A percentile compares a stretch with the other conserved stretches of the same genome.
Evolutionary conservation across 2,888 invertebrate genomes (phyloP).

Genomic region (Gastrophysa polygoni): DNA sequence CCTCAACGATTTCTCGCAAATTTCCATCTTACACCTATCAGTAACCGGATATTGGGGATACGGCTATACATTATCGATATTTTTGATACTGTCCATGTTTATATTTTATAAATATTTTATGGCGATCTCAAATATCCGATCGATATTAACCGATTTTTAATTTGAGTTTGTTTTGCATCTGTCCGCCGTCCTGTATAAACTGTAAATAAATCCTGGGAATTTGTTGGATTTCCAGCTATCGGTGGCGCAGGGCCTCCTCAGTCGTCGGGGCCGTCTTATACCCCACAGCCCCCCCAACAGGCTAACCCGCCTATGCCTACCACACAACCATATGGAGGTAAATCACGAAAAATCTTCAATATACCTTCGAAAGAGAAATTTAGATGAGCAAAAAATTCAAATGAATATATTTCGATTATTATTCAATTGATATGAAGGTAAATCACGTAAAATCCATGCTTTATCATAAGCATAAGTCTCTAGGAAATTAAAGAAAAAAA

Average conservation of each 20-base stretch:
- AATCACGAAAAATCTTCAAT: slow-evolving; percentile 18
- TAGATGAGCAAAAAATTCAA: too few species aligned
- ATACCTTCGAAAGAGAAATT: too few species aligned
- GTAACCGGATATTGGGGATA: not conserved
- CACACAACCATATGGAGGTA: slow-evolving; percentile 60
- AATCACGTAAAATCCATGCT: too few species aligned
- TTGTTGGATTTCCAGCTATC: slow-evolving; percentile 51
- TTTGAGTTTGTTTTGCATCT: slow-evolving; percentile 39
- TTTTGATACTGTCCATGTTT: slow-evolving; percentile 17
- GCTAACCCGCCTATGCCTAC: slow-evolving; percentile 59
- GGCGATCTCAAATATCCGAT: not conserved
- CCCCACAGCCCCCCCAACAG: slow-evolving; percentile 70
- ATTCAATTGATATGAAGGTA: too few species aligned
- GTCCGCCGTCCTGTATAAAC: slow-evolving; percentile 28
- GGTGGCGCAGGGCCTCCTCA: slow-evolving; percentile 63
- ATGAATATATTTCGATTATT: too few species aligned
- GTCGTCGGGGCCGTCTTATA: slow-evolving; percentile 66
- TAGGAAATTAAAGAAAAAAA: too few species aligned
- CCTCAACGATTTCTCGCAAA: slow-evolving; percentile 21
- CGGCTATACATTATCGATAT: too few species aligned
- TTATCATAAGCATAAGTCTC: too few species aligned
- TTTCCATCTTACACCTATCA: not conserved
- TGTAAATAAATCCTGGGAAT: slow-evolving; percentile 33
- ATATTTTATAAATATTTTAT: too few species aligned
- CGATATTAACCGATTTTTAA: slow-evolving; percentile 14